A percentile compares a stretch with the other conserved stretches of the same genome.
These are phyloP conservation scores for Rhinophrynus dorsalis DNA, from an alignment of 2,797 vertebrate genomes.

Conservation along the genomic window DNA sequence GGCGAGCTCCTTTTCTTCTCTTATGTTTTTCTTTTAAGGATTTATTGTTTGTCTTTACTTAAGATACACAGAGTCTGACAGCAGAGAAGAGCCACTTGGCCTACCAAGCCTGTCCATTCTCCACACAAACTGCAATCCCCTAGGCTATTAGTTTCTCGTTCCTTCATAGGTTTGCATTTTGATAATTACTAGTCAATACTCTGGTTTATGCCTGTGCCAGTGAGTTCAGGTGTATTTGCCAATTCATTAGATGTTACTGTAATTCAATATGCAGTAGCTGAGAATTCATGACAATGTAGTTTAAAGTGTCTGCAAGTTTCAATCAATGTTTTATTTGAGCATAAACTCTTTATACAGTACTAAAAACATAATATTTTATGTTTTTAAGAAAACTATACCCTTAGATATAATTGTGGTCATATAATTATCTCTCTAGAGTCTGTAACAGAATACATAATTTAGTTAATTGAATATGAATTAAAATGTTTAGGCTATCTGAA, in stretches of 20 bases:
- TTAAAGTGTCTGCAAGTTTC: not conserved
- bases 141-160: not conserved
- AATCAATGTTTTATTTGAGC: too few relatives aligned
- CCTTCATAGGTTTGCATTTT: not conserved
- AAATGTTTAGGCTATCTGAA: too few relatives aligned
- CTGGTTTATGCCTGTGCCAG: not conserved
- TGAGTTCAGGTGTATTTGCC: slow-evolving; percentile 5
- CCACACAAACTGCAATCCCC: not conserved
- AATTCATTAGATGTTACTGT: not conserved
- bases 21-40: not conserved
- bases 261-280: not conserved
- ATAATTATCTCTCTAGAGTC: too few relatives aligned
- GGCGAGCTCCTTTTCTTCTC: not conserved
- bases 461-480: too few relatives aligned
- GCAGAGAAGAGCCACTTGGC: slow-evolving; percentile 6
- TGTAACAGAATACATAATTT: too few relatives aligned
- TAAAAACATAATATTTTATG: too few relatives aligned
- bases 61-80: slow-evolving; percentile 2
- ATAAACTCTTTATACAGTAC: too few relatives aligned
- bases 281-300: not conserved
- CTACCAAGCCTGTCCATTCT: not conserved
- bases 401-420: too few relatives aligned
- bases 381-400: too few relatives aligned
- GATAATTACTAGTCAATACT: not conserved
- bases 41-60: not conserved